Percentiles rank a stretch among this genome's conserved stretches.
These are phyloP conservation scores for Siphlonurus alternatus DNA, from an alignment of 2,888 invertebrate genomes.

Conservation along the genomic window DNA sequence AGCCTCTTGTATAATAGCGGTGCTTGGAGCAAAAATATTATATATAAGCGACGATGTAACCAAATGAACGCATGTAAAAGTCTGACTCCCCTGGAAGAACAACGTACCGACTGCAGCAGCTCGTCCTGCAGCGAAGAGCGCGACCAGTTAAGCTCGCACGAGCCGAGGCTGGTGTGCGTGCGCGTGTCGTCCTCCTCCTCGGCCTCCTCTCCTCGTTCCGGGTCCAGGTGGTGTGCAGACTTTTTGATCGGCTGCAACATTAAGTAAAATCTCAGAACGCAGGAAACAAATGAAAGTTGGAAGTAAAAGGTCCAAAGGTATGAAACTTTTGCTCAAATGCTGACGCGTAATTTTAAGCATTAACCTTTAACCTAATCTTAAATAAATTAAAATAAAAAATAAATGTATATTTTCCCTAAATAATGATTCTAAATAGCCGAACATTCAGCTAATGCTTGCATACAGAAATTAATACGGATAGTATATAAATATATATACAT, in stretches of 20 bases:
- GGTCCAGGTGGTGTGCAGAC: neutral
- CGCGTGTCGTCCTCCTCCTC: constrained; percentile 1
- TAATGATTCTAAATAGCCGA: too few species aligned
- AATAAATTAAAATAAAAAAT: too few species aligned
- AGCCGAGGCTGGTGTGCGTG: constrained; percentile 1
- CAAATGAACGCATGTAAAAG: neutral
- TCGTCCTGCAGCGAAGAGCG: constrained; percentile 50
- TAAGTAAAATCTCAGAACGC: neutral
- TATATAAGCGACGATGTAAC: neutral
- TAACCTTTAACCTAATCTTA: too few species aligned
- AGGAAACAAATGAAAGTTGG: too few species aligned
- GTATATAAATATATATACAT: too few species aligned
- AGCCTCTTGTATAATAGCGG: neutral
- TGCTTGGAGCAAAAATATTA: neutral
- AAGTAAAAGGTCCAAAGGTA: too few species aligned
- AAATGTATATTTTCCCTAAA: too few species aligned
- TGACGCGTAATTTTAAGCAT: neutral
- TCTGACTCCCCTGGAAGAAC: neutral
- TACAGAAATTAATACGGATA: too few species aligned
- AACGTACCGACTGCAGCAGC: constrained; percentile 44
- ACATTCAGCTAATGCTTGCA: too few species aligned
- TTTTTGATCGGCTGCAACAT: neutral
- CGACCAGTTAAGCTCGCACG: constrained; percentile 38
- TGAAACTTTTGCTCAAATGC: neutral
- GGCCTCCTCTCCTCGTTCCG: neutral